Evolutionary conservation across 2,113 vertebrate genomes (phyloP).

Genomic region (Hippoglossus stenolepis): DNA sequence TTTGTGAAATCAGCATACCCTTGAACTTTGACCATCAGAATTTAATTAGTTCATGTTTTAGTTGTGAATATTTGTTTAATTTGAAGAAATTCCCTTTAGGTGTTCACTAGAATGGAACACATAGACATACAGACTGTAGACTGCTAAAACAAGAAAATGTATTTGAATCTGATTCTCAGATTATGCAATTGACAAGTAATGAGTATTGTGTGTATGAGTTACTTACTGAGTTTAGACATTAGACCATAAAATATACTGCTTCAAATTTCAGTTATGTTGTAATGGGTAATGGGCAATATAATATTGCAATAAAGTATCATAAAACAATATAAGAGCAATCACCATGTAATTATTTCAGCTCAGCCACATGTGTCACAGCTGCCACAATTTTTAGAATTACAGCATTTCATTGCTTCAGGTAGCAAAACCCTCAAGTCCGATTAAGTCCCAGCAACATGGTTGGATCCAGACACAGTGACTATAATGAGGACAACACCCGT

Average conservation of each 20-base stretch:
- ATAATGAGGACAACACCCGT: conserved; percentile 34
- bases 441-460: conserved; percentile 33
- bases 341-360: conserved; percentile 40
- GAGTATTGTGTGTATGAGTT: neutral
- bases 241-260: neutral
- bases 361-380: conserved; percentile 2
- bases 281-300: conserved; percentile 10
- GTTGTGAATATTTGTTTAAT: no score
- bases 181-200: neutral
- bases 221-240: neutral
- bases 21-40: no score
- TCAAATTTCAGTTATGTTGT: neutral
- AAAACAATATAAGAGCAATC: conserved; percentile 31
- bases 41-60: no score
- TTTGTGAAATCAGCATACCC: no score
- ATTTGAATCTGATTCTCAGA: neutral
- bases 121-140: no score
- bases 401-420: conserved; percentile 36
- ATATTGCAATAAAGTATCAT: conserved; percentile 32
- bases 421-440: conserved; percentile 36
- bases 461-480: conserved; percentile 12
- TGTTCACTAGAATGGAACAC: no score
- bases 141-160: neutral
- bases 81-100: no score
- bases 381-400: conserved; percentile 14